A percentile compares a stretch with the other conserved stretches of the same genome.
phyloP scores from a whole-genome alignment of 2,888 invertebrate genomes.

The Stenolophus ochropezus region DNA sequence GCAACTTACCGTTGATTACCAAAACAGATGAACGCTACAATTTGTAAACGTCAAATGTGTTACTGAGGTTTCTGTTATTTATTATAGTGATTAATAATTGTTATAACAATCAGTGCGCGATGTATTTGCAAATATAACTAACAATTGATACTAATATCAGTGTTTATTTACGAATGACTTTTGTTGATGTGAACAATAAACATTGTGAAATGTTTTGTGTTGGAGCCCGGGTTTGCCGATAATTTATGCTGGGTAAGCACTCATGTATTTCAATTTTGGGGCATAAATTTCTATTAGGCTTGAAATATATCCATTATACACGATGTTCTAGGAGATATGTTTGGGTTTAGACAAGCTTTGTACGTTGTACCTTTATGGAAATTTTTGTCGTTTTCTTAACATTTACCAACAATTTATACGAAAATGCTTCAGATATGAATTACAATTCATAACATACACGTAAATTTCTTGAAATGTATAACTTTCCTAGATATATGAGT shows the following conservation, averaged over 20 bases:
- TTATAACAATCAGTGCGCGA: background rate
- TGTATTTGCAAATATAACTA: background rate
- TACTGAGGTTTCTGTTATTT: background rate
- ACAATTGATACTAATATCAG: background rate
- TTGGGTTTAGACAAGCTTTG: constrained; percentile 19
- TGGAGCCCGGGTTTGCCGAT: background rate
- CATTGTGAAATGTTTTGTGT: background rate
- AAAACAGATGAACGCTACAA: background rate
- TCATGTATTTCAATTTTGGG: constrained; percentile 17
- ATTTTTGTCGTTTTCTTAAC: constrained; percentile 54
- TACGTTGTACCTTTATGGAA: constrained; percentile 28
- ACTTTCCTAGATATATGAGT: background rate
- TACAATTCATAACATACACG: constrained; percentile 8
- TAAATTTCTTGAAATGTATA: background rate
- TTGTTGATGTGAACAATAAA: background rate
- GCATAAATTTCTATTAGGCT: constrained; percentile 22
- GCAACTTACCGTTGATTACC: background rate
- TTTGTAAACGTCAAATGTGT: background rate
- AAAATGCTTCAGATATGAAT: constrained; percentile 34
- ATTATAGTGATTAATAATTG: background rate
- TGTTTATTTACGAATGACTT: no score
- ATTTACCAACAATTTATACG: constrained; percentile 38
- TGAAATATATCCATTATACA: constrained; percentile 27
- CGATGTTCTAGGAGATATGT: background rate
- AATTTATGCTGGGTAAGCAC: background rate